Percentiles rank a stretch among this genome's conserved stretches.
Conservation (phyloP, 2,113 vertebrate genomes). For the Percopsis transmontana region DNA sequence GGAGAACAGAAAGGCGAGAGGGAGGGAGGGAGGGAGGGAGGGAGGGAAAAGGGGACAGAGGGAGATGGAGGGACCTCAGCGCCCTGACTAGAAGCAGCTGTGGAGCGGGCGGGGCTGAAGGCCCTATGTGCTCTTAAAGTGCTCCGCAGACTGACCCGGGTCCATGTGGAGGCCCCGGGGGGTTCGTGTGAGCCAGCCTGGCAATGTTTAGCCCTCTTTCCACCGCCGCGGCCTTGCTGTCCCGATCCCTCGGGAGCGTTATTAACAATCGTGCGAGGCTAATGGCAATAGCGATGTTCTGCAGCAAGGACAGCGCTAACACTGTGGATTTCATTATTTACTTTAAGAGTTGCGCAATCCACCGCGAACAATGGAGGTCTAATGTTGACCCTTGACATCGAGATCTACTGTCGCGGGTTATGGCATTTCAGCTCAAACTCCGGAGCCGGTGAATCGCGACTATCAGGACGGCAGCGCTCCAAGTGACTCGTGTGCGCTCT, state of each 20-base stretch:
- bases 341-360: not conserved
- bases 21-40: constrained; percentile 56
- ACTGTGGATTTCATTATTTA: not conserved
- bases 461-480: constrained; percentile 33
- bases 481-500: constrained; percentile 42
- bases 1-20: constrained; percentile 84
- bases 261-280: not conserved
- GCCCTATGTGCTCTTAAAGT: constrained; percentile 65
- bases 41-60: constrained; percentile 59
- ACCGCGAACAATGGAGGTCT: constrained; percentile 6
- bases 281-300: not conserved
- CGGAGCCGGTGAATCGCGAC: constrained; percentile 29
- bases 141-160: constrained; percentile 66
- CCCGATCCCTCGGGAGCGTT: no score
- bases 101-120: constrained; percentile 67
- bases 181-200: constrained; percentile 41
- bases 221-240: no score
- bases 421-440: constrained; percentile 18
- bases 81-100: constrained; percentile 90
- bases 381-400: constrained; percentile 1
- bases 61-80: constrained; percentile 71
- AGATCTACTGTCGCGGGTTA: not conserved
- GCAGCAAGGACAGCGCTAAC: not conserved
- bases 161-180: constrained; percentile 49
- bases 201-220: constrained; percentile 21